Percentiles rank a stretch among this genome's conserved stretches.
Evolutionary conservation across 2,888 invertebrate species (phyloP).

Genomic region (Ctenicera cuprea): DNA sequence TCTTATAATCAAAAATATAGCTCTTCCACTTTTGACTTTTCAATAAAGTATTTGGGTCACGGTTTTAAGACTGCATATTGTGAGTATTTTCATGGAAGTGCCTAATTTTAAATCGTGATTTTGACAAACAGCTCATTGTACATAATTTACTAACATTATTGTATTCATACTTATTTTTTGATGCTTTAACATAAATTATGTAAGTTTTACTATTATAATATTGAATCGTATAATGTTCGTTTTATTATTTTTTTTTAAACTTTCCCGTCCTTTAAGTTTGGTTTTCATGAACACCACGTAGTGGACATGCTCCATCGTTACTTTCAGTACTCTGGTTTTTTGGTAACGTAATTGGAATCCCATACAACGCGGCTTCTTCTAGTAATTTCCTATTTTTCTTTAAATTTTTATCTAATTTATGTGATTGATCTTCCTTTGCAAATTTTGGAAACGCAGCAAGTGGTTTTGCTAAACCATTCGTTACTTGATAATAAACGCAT

Average conservation of each 20-base stretch:
- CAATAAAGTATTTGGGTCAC: conserved; percentile 46
- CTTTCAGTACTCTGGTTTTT: conserved; percentile 12
- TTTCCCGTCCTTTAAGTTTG: conserved; percentile 3
- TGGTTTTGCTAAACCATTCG: conserved; percentile 65
- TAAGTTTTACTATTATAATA: conserved; percentile 60
- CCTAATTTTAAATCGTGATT: conserved; percentile 54
- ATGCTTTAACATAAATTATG: conserved; percentile 62
- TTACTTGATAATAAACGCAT: conserved; percentile 72
- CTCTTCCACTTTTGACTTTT: conserved; percentile 55
- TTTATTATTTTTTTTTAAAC: conserved; percentile 16
- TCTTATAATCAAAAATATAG: conserved; percentile 44
- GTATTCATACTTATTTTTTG: conserved; percentile 59
- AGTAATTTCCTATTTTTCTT: conserved; percentile 61
- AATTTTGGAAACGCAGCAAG: conserved; percentile 60
- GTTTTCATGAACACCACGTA: neutral
- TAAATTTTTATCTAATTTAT: conserved; percentile 63
- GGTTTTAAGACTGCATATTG: conserved; percentile 55
- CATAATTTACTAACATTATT: conserved; percentile 55
- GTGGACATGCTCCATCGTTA: neutral
- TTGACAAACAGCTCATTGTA: conserved; percentile 57
- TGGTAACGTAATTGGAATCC: conserved; percentile 61
- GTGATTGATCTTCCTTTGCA: conserved; percentile 60
- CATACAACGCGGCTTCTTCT: conserved; percentile 65
- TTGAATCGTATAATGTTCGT: conserved; percentile 43
- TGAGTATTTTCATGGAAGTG: conserved; percentile 55